These are phyloP conservation scores for Leptogaster cylindrica DNA, from an alignment of 2,888 invertebrate species.

Conservation along the genomic window DNA sequence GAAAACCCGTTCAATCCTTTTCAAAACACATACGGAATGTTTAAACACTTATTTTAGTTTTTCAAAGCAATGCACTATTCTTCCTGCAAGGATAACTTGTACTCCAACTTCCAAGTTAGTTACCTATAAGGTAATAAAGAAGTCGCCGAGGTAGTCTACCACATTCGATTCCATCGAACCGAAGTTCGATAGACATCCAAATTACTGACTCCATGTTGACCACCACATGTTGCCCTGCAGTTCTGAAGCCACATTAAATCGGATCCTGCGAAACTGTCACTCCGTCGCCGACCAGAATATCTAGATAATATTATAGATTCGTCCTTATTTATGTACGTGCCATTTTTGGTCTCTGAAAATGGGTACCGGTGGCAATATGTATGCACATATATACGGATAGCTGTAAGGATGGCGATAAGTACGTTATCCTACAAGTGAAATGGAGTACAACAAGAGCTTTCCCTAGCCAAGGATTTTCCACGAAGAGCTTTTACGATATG, in stretches of 20 bases:
- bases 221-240: slow-evolving; percentile 46
- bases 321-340: not conserved
- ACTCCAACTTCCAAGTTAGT: slow-evolving; percentile 36
- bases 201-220: slow-evolving; percentile 39
- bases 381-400: not conserved
- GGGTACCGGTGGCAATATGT: not conserved
- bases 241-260: not conserved
- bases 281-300: not conserved
- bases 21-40: not conserved
- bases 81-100: slow-evolving; percentile 2
- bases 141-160: slow-evolving; percentile 1
- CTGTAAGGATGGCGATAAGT: not conserved
- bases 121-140: slow-evolving; percentile 36
- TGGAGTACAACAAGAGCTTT: slow-evolving; percentile 34
- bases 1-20: slow-evolving; percentile 8
- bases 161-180: not conserved
- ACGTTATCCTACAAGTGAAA: slow-evolving; percentile 1
- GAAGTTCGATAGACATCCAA: slow-evolving; percentile 1
- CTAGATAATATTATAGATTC: slow-evolving; percentile 2
- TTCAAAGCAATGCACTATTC: not conserved
- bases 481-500: slow-evolving; percentile 45
- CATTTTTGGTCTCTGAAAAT: slow-evolving; percentile 10
- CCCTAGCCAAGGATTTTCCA: slow-evolving; percentile 8
- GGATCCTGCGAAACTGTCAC: not conserved
- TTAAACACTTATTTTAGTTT: slow-evolving; percentile 14